phyloP scores from a whole-genome alignment of 1,140 invertebrate genomes.

The Gryllus bimaculatus region DNA sequence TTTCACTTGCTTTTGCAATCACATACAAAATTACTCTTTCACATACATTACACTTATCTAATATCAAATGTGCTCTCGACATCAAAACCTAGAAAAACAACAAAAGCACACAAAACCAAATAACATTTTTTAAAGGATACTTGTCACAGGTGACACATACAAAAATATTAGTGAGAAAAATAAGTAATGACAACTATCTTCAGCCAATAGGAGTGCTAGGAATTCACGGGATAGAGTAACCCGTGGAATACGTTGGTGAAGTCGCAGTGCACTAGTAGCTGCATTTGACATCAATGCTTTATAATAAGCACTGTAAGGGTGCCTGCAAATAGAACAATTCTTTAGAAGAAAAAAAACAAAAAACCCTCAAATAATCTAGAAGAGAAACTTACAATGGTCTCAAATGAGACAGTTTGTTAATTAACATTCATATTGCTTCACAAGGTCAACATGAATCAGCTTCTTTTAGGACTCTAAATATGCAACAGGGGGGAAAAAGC shows the following conservation, averaged over 20 bases:
- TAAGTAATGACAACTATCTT: slow-evolving; percentile 95
- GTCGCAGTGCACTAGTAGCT: slow-evolving; percentile 81
- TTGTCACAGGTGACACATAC: slow-evolving; percentile 73
- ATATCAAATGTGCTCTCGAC: too few relatives aligned
- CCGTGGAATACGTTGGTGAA: slow-evolving; percentile 83
- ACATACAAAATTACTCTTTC: too few relatives aligned
- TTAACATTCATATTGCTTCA: too few relatives aligned
- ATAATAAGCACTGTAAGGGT: slow-evolving; percentile 76
- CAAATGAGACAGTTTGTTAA: too few relatives aligned
- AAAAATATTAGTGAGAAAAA: slow-evolving; percentile 91
- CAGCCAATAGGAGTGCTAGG: slow-evolving; percentile 62
- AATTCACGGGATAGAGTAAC: slow-evolving; percentile 75
- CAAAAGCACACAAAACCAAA: not conserved
- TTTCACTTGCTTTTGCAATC: too few relatives aligned
- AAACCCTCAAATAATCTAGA: too few relatives aligned
- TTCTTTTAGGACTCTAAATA: too few relatives aligned
- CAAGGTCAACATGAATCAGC: too few relatives aligned
- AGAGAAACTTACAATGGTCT: too few relatives aligned
- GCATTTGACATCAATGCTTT: slow-evolving; percentile 85
- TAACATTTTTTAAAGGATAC: slow-evolving; percentile 57
- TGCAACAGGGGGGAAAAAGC: too few relatives aligned
- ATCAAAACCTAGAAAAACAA: too few relatives aligned
- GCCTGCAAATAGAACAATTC: slow-evolving; percentile 41
- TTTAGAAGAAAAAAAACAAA: too few relatives aligned
- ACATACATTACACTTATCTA: not conserved